Evolutionary conservation across 2,888 invertebrate species (phyloP), one percentile per base, ranked within the genome.

Genomic region (Hirudinaria manillensis): DNA sequence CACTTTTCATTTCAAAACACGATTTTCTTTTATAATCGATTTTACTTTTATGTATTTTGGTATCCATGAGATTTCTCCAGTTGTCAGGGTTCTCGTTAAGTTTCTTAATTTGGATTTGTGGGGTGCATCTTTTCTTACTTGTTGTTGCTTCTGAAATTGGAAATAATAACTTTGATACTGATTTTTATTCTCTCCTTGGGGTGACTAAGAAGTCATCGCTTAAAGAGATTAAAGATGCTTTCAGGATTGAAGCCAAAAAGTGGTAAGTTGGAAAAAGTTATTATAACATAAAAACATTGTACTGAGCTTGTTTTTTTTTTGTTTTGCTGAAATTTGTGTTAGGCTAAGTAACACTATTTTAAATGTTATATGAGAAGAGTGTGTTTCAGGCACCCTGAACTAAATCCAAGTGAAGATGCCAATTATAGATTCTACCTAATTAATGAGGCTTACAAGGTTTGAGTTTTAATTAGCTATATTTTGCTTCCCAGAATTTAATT

Each of bases 181-280:
- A 45, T 45, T 73, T 73, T 65, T 73, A 73, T 45, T 36, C 56
- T 24, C 16, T 73, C 34, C 65, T 73, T 24, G 73, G 56, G 34
- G 65, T 73, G 27, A 38, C 3, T 29, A 73, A 73, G 36, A 55
- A 73, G 61, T 55, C 73, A 32, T 24, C 73, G 19, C 36, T 45
- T 27, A 65, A 73, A 65, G 73, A 73, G 61, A 73, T 73, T 19
- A 73, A 38, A 45, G 45, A 65, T 24, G 55, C 73, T 36, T 73
- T 36, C n/a, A 56, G 21, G 29, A 27, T 36, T 34, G 38, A 61
- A 29, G 65, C 65, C 24, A 73, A 73, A 73, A 65, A 73, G 36
- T 65, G 65, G 73, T 72, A 27, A 70, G 36, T 10, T 36, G 29
- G 16, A 16, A 45, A 45, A 45, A 7, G 45, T 7, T 45, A 45